Base-by-base conservation (phyloP, 2,113 vertebrate species). In the Sebastes fasciatus region DNA sequence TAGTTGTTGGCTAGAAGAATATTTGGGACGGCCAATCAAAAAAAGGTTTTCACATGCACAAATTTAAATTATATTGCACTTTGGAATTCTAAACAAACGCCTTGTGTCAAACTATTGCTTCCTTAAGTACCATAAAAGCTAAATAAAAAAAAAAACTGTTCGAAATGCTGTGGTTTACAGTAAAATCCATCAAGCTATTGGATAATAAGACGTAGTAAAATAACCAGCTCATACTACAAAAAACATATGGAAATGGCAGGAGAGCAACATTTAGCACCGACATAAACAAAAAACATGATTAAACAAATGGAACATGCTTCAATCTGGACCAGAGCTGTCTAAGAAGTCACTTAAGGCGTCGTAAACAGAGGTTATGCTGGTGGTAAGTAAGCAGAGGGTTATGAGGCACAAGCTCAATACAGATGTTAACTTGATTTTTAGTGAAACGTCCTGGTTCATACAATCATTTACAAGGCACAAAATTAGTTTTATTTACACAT, bases 401-500 rank as follows among this genome's bases (percentile, higher is more conserved):
- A 97, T 91, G 95, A 96, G 95, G 97, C 96, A 96, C 93, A 97
- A 97, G 98, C 97, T 94, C 91, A 89, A 94, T 55, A 89, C 89
- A 94, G 95, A 91, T 96, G 97, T 97, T 98, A 98, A 96, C 94
- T 85, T 94, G 92, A 95, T 83, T 91, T 97, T 97, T 97, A 98
- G 97, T 96, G 90, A 93, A 94, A 86, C 82, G 81, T 89, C 90
- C 82, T 91, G 93, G 93, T 96, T 96, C 94, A 95, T 94, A 96
- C 90, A 96, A 85, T 96, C 94, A 97, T 97, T 97, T 98, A 98
- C 97, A 98, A 97, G 95, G 96, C 96, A 97, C 88, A 93, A 83
- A 95, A 97, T 97, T 97, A 97, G 97, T 98, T 98, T 87, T 96
- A 98, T 98, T 96, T 99, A 99, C 98, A 99, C 67, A 94, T 90